Evolutionary conservation across 2,888 invertebrate genomes (phyloP), one percentile per base, ranked within the genome.

Genomic region (Rhagium mordax): DNA sequence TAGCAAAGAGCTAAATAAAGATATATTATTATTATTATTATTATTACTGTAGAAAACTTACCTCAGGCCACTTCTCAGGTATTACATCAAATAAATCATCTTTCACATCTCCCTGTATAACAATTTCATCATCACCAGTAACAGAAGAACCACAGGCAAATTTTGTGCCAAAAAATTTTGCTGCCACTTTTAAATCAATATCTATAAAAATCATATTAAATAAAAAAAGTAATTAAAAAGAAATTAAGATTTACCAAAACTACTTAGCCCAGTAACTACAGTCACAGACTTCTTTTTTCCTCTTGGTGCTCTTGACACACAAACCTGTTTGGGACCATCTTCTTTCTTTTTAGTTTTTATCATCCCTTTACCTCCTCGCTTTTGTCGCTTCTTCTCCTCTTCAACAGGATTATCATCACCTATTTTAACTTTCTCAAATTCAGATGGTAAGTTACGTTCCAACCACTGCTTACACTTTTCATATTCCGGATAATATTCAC

Each of bases 141-240:
- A 99, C 98, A 8, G 99, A 99, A 6, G 98, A 97, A n/a, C 99
- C 99, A 89, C 99, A 99, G 4, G 99, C 98, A 90, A 99, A 99
- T 88, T 95, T 97, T 71, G 96, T 96, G 49, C 98, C 97, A 89
- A 99, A 99, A 87, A 96, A 97, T 88, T 99, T 99, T 29, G 98
- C 96, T 68, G 99, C 99, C 77, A 96, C 96, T 89, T 99, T 99
- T 74, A 99, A 48, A 18, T 10, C 41, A 20, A 60, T 41, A 5
- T 60, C 10, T 60, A 20, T 13, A 20, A 41, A 18, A 20, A 41
- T 20, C 47, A n/a, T 13, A 55, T 24, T 24, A 13, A 18, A 13
- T n/a, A 10, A 21, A 18, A 6, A n/a, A n/a, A 21, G 55, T 16
- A 48, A 64, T 51, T 18, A 8, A 18, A 20, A 8, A 0, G 10